phyloP scores from a whole-genome alignment of 2,113 vertebrate species.

The Rutilus rutilus region DNA sequence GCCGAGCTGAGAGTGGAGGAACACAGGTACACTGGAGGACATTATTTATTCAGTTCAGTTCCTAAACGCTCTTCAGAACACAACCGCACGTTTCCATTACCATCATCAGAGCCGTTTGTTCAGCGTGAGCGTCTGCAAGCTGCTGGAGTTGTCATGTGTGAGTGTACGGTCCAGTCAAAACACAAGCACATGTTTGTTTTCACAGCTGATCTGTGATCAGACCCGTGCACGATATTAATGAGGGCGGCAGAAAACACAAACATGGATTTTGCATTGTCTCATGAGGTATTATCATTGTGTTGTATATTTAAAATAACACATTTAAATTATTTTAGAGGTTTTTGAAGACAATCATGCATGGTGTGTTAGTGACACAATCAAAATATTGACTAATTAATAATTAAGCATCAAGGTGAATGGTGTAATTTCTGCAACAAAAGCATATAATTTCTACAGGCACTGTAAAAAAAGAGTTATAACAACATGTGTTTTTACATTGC shows the following conservation, averaged over 20 bases:
- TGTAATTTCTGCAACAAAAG: too few relatives aligned
- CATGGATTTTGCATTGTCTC: neutral
- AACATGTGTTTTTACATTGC: too few relatives aligned
- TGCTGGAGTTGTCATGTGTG: neutral
- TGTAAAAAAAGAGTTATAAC: too few relatives aligned
- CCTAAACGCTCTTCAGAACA: neutral
- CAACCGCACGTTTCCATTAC: neutral
- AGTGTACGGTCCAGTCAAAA: neutral
- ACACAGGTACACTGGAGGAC: neutral
- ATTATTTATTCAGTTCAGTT: conserved; percentile 28
- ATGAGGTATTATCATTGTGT: neutral
- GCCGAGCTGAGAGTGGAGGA: neutral
- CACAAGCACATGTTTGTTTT: neutral
- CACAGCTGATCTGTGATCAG: neutral
- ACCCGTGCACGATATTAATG: neutral
- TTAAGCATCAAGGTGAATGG: neutral
- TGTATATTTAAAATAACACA: neutral
- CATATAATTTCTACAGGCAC: too few relatives aligned
- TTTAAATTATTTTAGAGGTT: neutral
- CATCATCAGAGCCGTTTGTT: neutral
- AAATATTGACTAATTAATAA: neutral
- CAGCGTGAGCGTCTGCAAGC: neutral
- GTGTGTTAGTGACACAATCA: neutral
- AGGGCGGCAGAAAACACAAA: neutral
- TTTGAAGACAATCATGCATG: neutral